These are phyloP conservation scores for Akabosia matsudoensis DNA, from an alignment of 1,140 invertebrate species.

Conservation along the genomic window DNA sequence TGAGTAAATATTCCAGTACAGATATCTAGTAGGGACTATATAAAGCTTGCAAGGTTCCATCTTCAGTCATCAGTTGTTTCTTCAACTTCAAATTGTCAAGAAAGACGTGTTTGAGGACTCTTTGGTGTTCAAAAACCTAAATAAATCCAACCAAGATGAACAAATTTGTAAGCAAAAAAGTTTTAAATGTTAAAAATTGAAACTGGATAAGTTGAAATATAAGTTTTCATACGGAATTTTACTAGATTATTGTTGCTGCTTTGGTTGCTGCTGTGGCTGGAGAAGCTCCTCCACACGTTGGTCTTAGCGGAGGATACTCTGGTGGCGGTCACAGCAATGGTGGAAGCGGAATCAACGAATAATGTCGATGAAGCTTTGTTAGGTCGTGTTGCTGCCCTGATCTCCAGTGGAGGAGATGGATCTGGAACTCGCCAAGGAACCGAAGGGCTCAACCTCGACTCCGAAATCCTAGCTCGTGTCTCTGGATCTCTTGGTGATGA, in stretches of 20 bases:
- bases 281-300: constrained; percentile 23
- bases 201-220: no score
- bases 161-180: constrained; percentile 8
- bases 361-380: constrained; percentile 32
- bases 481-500: not conserved
- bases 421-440: constrained; percentile 6
- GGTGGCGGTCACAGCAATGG: constrained; percentile 18
- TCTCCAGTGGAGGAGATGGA: constrained; percentile 13
- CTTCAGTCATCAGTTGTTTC: constrained; percentile 6
- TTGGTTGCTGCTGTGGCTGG: constrained; percentile 22
- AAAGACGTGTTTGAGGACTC: not conserved
- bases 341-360: constrained; percentile 28
- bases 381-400: constrained; percentile 22
- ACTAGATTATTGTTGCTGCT: constrained; percentile 28
- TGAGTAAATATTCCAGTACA: not conserved
- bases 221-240: not conserved
- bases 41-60: constrained; percentile 20
- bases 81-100: not conserved
- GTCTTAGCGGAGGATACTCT: not conserved
- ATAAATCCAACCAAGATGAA: not conserved
- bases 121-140: not conserved
- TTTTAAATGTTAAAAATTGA: not conserved
- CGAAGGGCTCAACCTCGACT: constrained; percentile 16
- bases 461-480: constrained; percentile 3
- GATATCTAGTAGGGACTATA: not conserved